phyloP scores from a whole-genome alignment of 1,140 invertebrate species.

The Drosophila littoralis region DNA sequence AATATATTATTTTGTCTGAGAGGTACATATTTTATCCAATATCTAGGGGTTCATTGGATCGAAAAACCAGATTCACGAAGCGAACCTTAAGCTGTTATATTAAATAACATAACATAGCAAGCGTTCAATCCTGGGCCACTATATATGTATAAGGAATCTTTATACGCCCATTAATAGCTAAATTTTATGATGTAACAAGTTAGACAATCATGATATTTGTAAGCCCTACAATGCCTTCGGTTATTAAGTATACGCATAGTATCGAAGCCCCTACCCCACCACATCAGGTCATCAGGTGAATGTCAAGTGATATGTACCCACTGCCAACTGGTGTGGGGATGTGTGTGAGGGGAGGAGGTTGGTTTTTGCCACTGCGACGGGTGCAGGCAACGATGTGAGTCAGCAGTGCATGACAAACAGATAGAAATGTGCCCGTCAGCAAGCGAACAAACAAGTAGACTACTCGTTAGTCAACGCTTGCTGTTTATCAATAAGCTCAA shows the following conservation, averaged over 20 bases:
- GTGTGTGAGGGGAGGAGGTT: neutral
- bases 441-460: neutral
- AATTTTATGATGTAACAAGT: too few relatives aligned
- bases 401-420: slow-evolving; percentile 2
- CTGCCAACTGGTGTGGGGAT: neutral
- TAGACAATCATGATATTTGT: neutral
- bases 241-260: neutral
- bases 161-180: too few relatives aligned
- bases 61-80: too few relatives aligned
- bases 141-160: too few relatives aligned
- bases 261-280: neutral
- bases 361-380: neutral
- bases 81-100: too few relatives aligned
- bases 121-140: too few relatives aligned
- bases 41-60: too few relatives aligned
- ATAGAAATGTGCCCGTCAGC: neutral
- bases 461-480: neutral
- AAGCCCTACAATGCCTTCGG: neutral
- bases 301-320: slow-evolving; percentile 8
- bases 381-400: neutral
- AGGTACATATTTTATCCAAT: too few relatives aligned
- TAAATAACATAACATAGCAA: too few relatives aligned
- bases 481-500: slow-evolving; percentile 19
- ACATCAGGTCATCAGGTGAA: neutral
- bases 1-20: too few relatives aligned